Conservation (phyloP, 2,113 vertebrate genomes). For the Eupsittula cactorum region DNA sequence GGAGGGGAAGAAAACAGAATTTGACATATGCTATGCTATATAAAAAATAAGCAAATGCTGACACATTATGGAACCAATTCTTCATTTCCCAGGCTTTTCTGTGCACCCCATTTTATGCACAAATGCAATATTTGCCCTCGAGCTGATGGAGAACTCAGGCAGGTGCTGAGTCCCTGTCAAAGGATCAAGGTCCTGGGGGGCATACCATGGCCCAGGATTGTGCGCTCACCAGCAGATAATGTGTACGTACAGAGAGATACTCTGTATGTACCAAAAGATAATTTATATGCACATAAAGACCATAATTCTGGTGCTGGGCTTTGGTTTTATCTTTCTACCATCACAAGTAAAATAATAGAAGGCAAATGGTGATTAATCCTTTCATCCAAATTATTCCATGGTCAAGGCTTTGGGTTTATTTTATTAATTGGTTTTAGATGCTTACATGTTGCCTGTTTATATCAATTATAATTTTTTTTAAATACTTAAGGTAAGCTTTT, state of each 20-base stretch:
- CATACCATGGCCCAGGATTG: background rate
- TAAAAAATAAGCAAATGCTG: background rate
- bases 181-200: background rate
- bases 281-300: background rate
- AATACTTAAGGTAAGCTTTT: background rate
- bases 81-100: background rate
- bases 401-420: background rate
- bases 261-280: background rate
- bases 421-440: background rate
- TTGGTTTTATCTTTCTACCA: rapidly evolving
- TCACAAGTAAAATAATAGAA: background rate
- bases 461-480: background rate
- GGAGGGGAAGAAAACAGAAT: background rate
- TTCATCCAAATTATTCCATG: background rate
- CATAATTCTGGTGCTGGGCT: background rate
- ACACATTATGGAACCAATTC: background rate
- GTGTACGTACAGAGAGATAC: background rate
- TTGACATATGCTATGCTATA: background rate
- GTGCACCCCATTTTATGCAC: background rate
- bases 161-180: background rate
- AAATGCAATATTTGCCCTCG: background rate
- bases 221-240: background rate
- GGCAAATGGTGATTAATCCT: background rate
- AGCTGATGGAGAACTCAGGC: background rate
- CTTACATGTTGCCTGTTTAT: background rate